These are phyloP conservation scores for Orientallactaga sibirica DNA, from an alignment of 2,797 vertebrate genomes.

Conservation along the genomic window DNA sequence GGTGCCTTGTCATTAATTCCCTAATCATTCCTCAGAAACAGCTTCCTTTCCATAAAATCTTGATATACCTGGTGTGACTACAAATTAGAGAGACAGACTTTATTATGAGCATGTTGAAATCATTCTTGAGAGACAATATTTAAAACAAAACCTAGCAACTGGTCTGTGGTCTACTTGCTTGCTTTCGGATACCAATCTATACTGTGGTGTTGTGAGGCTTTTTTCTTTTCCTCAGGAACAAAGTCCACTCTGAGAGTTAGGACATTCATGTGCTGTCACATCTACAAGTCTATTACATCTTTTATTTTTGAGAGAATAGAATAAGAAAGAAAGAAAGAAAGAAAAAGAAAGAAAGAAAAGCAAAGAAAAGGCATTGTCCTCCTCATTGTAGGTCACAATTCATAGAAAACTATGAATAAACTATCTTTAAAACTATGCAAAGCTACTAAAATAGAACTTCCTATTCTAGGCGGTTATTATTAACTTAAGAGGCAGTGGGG, in stretches of 20 bases:
- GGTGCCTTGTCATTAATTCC: neutral
- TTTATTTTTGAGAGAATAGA: constrained; percentile 63
- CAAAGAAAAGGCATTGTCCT: constrained; percentile 52
- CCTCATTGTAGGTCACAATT: neutral
- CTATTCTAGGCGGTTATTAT: constrained; percentile 65
- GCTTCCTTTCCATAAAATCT: constrained; percentile 23
- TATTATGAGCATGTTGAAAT: constrained; percentile 68
- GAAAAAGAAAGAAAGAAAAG: constrained; percentile 27
- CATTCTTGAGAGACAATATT: constrained; percentile 63
- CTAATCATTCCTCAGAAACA: constrained; percentile 22
- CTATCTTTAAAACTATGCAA: constrained; percentile 69
- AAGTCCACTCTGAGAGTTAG: constrained; percentile 68
- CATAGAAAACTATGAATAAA: neutral
- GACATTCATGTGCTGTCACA: constrained; percentile 68
- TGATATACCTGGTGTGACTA: constrained; percentile 62
- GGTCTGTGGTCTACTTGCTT: constrained; percentile 61
- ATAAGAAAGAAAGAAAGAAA: neutral
- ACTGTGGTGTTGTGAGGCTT: neutral
- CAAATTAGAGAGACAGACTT: constrained; percentile 73
- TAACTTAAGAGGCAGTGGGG: constrained; percentile 64
- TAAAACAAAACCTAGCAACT: constrained; percentile 70
- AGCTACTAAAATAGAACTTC: constrained; percentile 73
- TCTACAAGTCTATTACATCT: constrained; percentile 68
- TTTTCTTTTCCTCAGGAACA: constrained; percentile 59
- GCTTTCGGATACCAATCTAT: constrained; percentile 69